Conservation (phyloP, 2,113 vertebrate species). For the Muscicapa adusta region DNA sequence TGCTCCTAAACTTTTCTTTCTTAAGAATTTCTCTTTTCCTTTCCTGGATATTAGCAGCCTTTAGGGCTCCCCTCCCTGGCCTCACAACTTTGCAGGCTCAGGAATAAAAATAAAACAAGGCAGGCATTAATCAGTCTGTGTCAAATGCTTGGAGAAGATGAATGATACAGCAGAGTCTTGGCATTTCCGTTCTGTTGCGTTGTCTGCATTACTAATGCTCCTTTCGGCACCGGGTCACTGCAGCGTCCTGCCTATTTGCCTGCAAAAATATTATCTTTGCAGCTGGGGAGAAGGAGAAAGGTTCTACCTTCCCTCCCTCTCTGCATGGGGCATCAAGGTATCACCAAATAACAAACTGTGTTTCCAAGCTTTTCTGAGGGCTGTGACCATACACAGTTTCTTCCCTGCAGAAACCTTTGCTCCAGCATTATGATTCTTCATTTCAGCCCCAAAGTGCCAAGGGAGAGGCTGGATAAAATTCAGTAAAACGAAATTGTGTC, state of each 20-base stretch:
- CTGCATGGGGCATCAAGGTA: neutral
- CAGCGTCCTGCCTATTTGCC: constrained; percentile 11
- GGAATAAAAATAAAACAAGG: constrained; percentile 45
- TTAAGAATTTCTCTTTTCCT: neutral
- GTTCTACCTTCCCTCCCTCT: neutral
- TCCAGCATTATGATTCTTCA: neutral
- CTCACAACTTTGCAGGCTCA: neutral
- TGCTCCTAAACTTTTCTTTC: neutral
- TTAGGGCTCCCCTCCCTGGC: neutral
- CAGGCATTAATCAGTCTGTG: constrained; percentile 59
- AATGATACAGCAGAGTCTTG: constrained; percentile 25
- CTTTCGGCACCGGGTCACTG: neutral
- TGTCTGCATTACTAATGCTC: constrained; percentile 35
- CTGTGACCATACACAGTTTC: fast-evolving
- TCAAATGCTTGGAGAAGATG: constrained; percentile 20
- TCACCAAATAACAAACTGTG: neutral
- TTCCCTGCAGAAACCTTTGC: neutral
- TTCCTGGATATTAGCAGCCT: neutral
- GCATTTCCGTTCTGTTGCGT: constrained; percentile 33
- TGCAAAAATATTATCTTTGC: constrained; percentile 61
- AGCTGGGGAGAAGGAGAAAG: neutral
- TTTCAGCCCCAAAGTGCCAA: neutral
- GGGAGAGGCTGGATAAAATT: neutral
- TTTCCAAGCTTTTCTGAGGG: neutral
- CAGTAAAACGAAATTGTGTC: neutral